These are phyloP conservation scores for Masnerella sp. DNA, from an alignment of 2,888 invertebrate genomes.

Conservation along the genomic window DNA sequence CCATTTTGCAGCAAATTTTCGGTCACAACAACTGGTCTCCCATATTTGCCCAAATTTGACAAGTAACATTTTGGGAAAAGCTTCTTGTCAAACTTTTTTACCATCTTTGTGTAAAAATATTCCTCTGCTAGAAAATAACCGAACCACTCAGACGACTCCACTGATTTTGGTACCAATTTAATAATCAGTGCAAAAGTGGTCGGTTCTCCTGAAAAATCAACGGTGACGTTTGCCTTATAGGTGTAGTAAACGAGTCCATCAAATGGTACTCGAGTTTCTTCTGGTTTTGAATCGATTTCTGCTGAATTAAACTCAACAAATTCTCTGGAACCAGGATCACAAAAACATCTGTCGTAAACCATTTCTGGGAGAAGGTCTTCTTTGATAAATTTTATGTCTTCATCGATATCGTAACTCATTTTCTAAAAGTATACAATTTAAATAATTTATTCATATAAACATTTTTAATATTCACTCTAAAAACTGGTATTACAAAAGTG, in stretches of 20 bases:
- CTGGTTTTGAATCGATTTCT: constrained; percentile 52
- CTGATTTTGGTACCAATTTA: constrained; percentile 65
- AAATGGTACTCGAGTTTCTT: constrained; percentile 5
- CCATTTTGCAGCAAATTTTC: constrained; percentile 68
- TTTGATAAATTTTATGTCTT: constrained; percentile 66
- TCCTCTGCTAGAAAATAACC: constrained; percentile 70
- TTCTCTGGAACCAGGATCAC: constrained; percentile 70
- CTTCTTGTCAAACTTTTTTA: constrained; percentile 60
- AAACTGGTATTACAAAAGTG: too few relatives aligned
- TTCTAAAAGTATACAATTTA: constrained; percentile 11
- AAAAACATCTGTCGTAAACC: constrained; percentile 72
- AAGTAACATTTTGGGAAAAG: constrained; percentile 68
- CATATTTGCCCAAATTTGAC: constrained; percentile 71
- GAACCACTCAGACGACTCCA: constrained; percentile 46
- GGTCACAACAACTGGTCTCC: constrained; percentile 69
- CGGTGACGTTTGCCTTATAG: constrained; percentile 63
- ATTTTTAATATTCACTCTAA: background rate
- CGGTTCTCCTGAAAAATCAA: constrained; percentile 70
- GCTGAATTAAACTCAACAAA: constrained; percentile 71
- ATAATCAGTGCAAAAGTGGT: constrained; percentile 66
- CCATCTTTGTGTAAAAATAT: constrained; percentile 70
- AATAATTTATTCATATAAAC: background rate
- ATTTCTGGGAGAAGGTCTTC: constrained; percentile 70
- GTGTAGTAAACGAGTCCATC: constrained; percentile 6
- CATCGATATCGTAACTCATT: constrained; percentile 26